Base-by-base conservation (phyloP, 2,797 vertebrate species). In the Chrysocyon brachyurus region DNA sequence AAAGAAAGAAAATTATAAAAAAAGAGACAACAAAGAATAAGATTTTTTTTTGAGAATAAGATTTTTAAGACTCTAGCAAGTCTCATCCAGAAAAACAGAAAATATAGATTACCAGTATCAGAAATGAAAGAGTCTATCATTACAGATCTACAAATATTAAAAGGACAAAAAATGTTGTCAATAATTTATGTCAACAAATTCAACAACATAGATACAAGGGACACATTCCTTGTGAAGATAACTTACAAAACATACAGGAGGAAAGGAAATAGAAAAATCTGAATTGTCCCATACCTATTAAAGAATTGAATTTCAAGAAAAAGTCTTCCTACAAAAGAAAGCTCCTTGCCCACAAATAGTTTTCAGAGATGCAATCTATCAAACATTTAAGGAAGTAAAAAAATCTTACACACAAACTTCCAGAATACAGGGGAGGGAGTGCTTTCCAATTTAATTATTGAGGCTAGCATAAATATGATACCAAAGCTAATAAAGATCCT, bases 181-280 rank as follows among this genome's bases (percentile, higher is more conserved):
- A 66, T 68, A 54, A n/a, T 92, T 81, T 72, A 90, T 61, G 61
- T 22, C 85, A 95, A 66, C 19, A 90, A 64, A 79, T 84, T 79
- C 54, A 84, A 91, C 31, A 91, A 88, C 31, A 52, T 82, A 94
- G n/a, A 87, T 49, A 70, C 83, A 90, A 87, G 24, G 28, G 61
- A 77, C n/a, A 87, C 46, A 82, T 85, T 81, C 26, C 33, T 89
- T 75, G 16, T 57, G 85, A 85, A 88, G 84, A 40, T 64, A 81
- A 89, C 19, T 92, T 96, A 92, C 0, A 89, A 96, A 96, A 89
- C 22, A 94, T 77, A 52, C 12, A 52, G 83, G 46, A 90, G 54
- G 12, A 81, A 77, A 49, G 54, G 12, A 81, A 77, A 49, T 1
- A 72, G 46, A 56, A 85, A 90, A 89, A 92, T 73, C 16, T 79